Conservation (phyloP, 2,888 invertebrate genomes). For the Brachylomia viminalis region DNA sequence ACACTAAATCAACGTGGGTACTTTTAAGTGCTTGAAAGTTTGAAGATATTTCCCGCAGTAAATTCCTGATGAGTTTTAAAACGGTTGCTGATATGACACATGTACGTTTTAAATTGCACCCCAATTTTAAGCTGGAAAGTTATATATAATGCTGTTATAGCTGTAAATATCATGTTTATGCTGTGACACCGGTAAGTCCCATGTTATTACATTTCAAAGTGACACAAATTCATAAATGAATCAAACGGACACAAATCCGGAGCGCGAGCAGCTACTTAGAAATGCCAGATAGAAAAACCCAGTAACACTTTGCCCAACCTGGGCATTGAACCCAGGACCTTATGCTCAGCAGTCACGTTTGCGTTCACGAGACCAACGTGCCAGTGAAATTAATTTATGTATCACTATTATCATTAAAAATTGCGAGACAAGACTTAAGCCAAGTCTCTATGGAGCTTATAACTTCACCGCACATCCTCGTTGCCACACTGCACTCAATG, state of each 20-base stretch:
- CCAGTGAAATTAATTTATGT: not conserved
- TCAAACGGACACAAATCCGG: too few relatives aligned
- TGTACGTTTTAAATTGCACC: not conserved
- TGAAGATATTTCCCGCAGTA: constrained; percentile 10
- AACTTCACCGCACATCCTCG: not conserved
- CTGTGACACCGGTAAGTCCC: too few relatives aligned
- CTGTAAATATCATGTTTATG: too few relatives aligned
- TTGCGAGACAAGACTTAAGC: not conserved
- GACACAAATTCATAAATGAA: too few relatives aligned
- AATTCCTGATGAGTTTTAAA: constrained; percentile 17
- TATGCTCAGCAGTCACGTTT: too few relatives aligned
- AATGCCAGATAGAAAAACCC: too few relatives aligned
- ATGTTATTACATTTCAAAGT: too few relatives aligned
- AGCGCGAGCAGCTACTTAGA: too few relatives aligned
- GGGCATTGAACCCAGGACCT: too few relatives aligned
- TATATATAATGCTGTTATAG: not conserved
- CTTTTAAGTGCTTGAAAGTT: constrained; percentile 29
- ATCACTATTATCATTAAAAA: too few relatives aligned
- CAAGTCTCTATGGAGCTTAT: not conserved
- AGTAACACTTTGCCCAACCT: too few relatives aligned
- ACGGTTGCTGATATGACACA: not conserved
- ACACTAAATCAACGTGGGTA: constrained; percentile 16
- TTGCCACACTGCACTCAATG: constrained; percentile 26
- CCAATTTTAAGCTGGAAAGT: not conserved
- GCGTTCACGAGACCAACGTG: too few relatives aligned